Evolutionary conservation across 1,140 invertebrate species (phyloP).

Genomic region (Anastatus disparis): DNA sequence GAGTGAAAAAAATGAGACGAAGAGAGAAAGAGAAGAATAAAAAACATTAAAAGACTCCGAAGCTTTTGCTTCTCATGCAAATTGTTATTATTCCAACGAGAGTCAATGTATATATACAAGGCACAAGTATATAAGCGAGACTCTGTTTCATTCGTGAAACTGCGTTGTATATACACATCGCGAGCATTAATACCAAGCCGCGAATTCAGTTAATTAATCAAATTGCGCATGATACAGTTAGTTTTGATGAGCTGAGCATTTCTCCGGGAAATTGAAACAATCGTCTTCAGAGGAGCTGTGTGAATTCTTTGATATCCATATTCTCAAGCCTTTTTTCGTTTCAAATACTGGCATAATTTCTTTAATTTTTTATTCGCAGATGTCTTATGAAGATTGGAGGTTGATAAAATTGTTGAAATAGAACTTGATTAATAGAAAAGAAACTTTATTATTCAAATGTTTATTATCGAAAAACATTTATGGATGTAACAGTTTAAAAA

Average conservation of each 20-base stretch:
- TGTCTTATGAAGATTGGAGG: too few species aligned
- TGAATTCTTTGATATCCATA: conserved; percentile 21
- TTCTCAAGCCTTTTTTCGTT: conserved; percentile 37
- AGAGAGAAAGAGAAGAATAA: conserved; percentile 45
- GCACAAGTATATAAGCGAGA: neutral
- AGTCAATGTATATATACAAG: conserved; percentile 20
- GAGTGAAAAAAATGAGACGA: conserved; percentile 32
- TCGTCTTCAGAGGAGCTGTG: conserved; percentile 36
- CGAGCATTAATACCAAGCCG: too few species aligned
- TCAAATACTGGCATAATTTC: too few species aligned
- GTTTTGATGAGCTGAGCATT: too few species aligned
- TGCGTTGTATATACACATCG: too few species aligned
- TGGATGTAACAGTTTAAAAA: too few species aligned
- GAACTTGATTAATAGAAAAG: too few species aligned
- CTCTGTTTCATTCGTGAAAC: conserved; percentile 15
- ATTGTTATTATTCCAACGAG: conserved; percentile 52
- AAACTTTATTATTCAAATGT: too few species aligned
- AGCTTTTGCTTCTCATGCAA: conserved; percentile 64
- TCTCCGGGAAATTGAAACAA: conserved; percentile 5
- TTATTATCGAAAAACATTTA: too few species aligned
- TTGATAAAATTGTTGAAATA: too few species aligned
- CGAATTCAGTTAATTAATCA: conserved; percentile 34
- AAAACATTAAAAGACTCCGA: conserved; percentile 39
- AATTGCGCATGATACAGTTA: conserved; percentile 32
- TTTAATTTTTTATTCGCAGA: too few species aligned